phyloP scores from a whole-genome alignment of 2,113 vertebrate genomes.

The Brachypodius melanocephalos region DNA sequence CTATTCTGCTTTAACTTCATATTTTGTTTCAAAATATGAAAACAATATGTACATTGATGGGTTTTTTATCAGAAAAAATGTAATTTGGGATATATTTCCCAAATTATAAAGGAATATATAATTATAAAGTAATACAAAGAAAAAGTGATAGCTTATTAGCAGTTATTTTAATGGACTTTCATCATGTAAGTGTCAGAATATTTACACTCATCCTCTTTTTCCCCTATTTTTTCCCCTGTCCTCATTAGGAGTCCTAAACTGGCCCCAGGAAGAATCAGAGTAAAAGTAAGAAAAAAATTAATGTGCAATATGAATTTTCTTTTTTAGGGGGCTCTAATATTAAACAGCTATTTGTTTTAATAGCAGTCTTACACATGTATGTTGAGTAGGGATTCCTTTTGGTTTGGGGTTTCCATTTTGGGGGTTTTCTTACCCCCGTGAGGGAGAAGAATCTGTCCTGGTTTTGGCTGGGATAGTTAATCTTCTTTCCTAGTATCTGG shows the following conservation, averaged over 20 bases:
- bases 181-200: neutral
- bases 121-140: neutral
- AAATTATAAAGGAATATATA: neutral
- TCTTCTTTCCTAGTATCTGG: neutral
- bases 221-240: neutral
- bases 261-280: neutral
- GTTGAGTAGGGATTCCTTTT: neutral
- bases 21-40: neutral
- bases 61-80: neutral
- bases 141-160: neutral
- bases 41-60: neutral
- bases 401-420: neutral
- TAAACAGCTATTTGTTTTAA: neutral
- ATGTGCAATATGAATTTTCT: neutral
- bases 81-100: neutral
- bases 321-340: neutral
- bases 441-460: neutral
- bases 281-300: neutral
- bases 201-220: neutral
- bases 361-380: neutral
- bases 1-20: neutral
- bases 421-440: accelerated
- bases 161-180: neutral
- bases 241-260: neutral
- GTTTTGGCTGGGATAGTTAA: neutral